Evolutionary conservation across 2,888 invertebrate genomes (phyloP).

Genomic region (Perizoma affinitatum): DNA sequence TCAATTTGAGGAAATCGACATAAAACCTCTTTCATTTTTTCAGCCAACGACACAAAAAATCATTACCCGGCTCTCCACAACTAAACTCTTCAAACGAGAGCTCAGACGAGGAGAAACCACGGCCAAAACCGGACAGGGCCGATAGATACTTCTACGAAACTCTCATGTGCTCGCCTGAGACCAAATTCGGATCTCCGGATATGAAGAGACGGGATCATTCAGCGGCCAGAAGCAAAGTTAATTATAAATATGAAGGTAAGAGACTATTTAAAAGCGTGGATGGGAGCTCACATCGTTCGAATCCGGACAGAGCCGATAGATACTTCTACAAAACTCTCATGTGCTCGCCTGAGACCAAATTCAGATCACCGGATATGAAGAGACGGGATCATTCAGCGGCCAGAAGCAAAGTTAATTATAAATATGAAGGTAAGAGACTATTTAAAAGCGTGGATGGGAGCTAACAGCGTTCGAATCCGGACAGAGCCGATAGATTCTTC

Average conservation of each 20-base stretch:
- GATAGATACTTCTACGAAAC: constrained; percentile 74
- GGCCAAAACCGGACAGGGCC: constrained; percentile 58
- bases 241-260: constrained; percentile 50
- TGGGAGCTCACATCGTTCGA: constrained; percentile 53
- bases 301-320: constrained; percentile 63
- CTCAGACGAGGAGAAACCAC: constrained; percentile 60
- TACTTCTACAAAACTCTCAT: constrained; percentile 74
- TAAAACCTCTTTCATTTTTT: not conserved
- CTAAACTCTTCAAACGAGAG: constrained; percentile 66
- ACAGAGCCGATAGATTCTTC: no score
- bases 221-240: constrained; percentile 44
- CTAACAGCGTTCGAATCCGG: no score
- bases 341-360: constrained; percentile 62
- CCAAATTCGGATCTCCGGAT: constrained; percentile 54
- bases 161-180: constrained; percentile 66
- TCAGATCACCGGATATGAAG: constrained; percentile 53
- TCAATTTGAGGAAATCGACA: no score
- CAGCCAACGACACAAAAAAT: constrained; percentile 60
- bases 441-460: no score
- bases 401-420: no score
- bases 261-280: constrained; percentile 60
- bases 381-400: constrained; percentile 42
- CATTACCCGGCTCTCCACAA: constrained; percentile 54
- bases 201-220: constrained; percentile 51
- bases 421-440: no score